Base-by-base conservation (phyloP, 2,113 vertebrate species). In the Xiphias gladius region DNA sequence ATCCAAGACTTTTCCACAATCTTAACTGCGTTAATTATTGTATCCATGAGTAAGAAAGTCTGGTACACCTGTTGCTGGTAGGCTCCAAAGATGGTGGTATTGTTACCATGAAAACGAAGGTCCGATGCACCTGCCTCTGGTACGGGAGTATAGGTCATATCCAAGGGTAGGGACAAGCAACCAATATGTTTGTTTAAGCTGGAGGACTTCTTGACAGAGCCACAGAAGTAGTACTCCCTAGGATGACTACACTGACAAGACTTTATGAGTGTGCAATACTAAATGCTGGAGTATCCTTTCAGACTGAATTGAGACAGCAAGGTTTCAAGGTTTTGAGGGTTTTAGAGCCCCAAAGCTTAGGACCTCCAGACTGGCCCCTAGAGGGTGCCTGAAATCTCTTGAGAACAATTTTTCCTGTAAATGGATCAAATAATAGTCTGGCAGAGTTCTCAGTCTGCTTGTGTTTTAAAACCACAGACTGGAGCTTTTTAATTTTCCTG, bases 381-480 rank as follows among this genome's bases (percentile, higher is more conserved):
- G 30, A 30, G 59, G 65, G 39, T 30, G 52, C 41, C 37, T 32
- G 2, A 12, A 63, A 46, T 28, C 57, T 5, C 16, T 28, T 20
- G 4, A 54, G 13, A 50, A 19, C 13, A 73, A 50, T 65, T 69
- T 30, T 24, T 59, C 2, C n/a, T 52, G 28, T 63, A 65, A 73
- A 67, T 24, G 35, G 65, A 32, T 82, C 11, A 58, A 74, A 68
- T 77, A 61, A 68, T 37, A 32, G 43, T 57, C 1, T 35, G 48
- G 74, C 46, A 67, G 9, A 26, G 28, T 41, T 68, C 39, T 68
- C 12, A 58, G 16, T 62, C 8, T 46, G 39, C 41, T 71, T 30
- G 71, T 73, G 57, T 72, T 64, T 73, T 61, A 37, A 62, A 75
- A 35, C n/a, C 12, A 50, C 24, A 37, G 52, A 69, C 19, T 69